phyloP scores from a whole-genome alignment of 2,113 vertebrate species.

The Toxostoma redivivum region DNA sequence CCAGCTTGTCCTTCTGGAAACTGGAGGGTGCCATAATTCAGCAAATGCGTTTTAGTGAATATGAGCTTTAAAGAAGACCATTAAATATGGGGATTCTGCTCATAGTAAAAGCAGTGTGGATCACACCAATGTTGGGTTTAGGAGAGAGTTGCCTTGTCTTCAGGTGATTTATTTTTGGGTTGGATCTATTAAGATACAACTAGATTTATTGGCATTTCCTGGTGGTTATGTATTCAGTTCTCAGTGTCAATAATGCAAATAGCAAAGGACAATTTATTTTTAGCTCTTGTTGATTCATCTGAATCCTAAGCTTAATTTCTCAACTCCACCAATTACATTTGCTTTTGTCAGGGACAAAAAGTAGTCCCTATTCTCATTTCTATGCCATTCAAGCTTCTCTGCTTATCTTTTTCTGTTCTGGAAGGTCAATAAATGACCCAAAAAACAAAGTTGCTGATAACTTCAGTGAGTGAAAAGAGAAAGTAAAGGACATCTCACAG shows the following conservation, averaged over 20 bases:
- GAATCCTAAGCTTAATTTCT: background rate
- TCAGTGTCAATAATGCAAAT: slow-evolving; percentile 27
- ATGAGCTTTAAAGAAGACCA: slow-evolving; percentile 1
- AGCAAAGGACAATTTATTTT: background rate
- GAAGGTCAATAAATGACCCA: background rate
- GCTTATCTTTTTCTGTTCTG: background rate
- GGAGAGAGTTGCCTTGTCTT: background rate
- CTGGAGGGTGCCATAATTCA: slow-evolving; percentile 2
- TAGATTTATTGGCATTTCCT: background rate
- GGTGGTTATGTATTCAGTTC: slow-evolving; percentile 5
- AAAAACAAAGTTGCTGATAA: background rate
- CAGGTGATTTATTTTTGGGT: background rate
- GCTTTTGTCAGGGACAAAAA: background rate
- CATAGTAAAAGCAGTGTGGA: background rate
- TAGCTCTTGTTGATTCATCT: background rate
- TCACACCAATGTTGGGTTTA: background rate
- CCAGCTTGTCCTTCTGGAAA: background rate
- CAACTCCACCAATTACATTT: background rate
- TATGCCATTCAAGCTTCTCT: background rate
- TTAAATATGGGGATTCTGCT: background rate
- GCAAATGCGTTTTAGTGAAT: slow-evolving; percentile 14
- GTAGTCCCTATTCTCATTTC: background rate
- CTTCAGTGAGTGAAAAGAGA: background rate
- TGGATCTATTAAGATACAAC: background rate
- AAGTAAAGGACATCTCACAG: background rate